Evolutionary conservation across 1,140 invertebrate species (phyloP), one percentile per base, ranked within the genome.

Genomic region (Drosophila navojoa): DNA sequence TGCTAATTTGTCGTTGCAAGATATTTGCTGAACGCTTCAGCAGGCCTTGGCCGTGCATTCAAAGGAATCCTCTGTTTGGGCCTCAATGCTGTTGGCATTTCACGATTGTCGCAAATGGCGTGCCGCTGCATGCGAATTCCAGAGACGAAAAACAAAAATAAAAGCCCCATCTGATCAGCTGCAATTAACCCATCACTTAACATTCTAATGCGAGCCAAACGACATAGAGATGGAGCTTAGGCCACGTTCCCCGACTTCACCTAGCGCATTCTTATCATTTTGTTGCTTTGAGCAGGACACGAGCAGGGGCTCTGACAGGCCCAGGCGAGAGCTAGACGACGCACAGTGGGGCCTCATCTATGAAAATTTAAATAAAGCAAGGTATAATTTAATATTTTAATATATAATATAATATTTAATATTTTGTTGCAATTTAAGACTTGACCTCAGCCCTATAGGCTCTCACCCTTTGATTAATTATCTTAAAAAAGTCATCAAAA

Each of bases 121-220:
- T 47, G 38, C 42, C 45, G 55, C 29, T 44, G 25, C 38, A 16
- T 22, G 22, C 19, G 40, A 40, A 40, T 52, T 52, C 15, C 49
- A 32, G 4, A 29, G 50, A 25, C 47, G 27, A 29, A 22, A 22
- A 22, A 29, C 27, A 29, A 29, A 29, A 29, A 61, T 72, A 76
- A 57, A 82, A 29, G 6, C 27, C 32, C 38, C 53, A 27, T 27
- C 50, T 54, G 61, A 42, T 53, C 50, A 62, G 54, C 63, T 35
- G 68, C 76, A 85, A 84, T 84, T 84, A 84, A 73, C 76, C 84
- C 87, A 87, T 87, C 82, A 87, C 82, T 87, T 87, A 87, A 71
- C 76, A 87, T 89, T 87, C 79, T 89, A 87, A 87, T 77, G 82
- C 61, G 35, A 47, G 32, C 7, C 32, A 32, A 7, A 32, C 32